phyloP scores from a whole-genome alignment of 2,797 vertebrate species.

The Poeciliopsis presidionis region DNA sequence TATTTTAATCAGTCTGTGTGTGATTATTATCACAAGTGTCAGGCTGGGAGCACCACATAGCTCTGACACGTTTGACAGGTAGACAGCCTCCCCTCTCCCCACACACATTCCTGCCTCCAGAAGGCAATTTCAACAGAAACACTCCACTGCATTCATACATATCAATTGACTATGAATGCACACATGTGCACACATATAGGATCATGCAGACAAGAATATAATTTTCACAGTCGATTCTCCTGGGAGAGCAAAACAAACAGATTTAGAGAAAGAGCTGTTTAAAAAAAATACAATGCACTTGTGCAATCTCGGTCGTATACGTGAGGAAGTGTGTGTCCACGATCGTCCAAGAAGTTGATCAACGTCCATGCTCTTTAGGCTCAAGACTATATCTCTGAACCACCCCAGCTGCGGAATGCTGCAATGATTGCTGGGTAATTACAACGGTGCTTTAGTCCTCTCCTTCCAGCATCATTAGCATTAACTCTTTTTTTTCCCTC shows the following conservation, averaged over 20 bases:
- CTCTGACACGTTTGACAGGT: conserved; percentile 61
- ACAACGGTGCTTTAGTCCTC: conserved; percentile 67
- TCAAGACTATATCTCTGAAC: conserved; percentile 74
- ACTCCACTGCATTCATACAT: conserved; percentile 67
- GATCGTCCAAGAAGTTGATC: conserved; percentile 59
- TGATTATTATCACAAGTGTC: conserved; percentile 63
- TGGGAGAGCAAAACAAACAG: conserved; percentile 45
- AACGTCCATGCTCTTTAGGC: conserved; percentile 71
- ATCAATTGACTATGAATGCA: conserved; percentile 54
- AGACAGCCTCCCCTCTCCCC: conserved; percentile 60
- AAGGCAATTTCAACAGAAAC: conserved; percentile 59
- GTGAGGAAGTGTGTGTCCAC: conserved; percentile 48
- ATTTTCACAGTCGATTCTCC: conserved; percentile 55
- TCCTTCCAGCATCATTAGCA: conserved; percentile 71
- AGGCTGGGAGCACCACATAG: conserved; percentile 44
- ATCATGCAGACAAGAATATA: conserved; percentile 18
- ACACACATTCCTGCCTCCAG: conserved; percentile 57
- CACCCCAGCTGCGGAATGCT: conserved; percentile 73
- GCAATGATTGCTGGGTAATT: conserved; percentile 80
- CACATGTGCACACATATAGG: conserved; percentile 10
- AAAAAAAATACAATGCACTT: conserved; percentile 63
- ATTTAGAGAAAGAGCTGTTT: conserved; percentile 46
- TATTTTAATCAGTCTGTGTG: conserved; percentile 48
- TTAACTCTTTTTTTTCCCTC: conserved; percentile 60
- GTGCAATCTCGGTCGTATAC: conserved; percentile 40